Conservation (phyloP, 2,113 vertebrate species). For the Beaufortia kweichowensis region DNA sequence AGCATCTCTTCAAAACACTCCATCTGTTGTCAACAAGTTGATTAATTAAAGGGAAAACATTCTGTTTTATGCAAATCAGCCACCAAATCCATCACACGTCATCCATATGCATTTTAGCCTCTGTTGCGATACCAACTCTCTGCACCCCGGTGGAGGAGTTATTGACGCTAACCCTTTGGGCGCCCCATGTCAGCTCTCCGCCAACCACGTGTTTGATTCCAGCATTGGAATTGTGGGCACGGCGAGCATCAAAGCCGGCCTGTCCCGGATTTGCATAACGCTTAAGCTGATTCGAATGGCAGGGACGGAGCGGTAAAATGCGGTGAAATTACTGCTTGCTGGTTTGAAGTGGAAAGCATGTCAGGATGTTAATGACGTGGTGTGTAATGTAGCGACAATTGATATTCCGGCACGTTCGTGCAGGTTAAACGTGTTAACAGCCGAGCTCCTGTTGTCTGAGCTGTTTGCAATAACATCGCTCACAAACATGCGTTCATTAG, state of each 20-base stretch:
- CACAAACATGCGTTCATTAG: slow-evolving; percentile 55
- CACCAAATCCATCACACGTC: slow-evolving; percentile 39
- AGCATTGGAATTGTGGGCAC: slow-evolving; percentile 40
- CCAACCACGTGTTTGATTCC: slow-evolving; percentile 16
- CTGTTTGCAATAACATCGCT: slow-evolving; percentile 52
- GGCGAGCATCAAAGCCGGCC: slow-evolving; percentile 42
- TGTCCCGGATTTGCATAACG: slow-evolving; percentile 51
- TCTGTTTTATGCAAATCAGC: slow-evolving; percentile 44
- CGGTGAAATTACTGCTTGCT: slow-evolving; percentile 47
- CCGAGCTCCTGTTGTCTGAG: slow-evolving; percentile 33
- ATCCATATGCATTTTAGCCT: slow-evolving; percentile 40
- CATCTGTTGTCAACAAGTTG: slow-evolving; percentile 52
- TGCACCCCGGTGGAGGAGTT: slow-evolving; percentile 1
- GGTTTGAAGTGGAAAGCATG: slow-evolving; percentile 51
- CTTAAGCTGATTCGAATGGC: slow-evolving; percentile 41
- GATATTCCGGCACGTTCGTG: slow-evolving; percentile 46
- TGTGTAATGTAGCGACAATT: slow-evolving; percentile 42
- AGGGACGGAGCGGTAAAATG: slow-evolving; percentile 51
- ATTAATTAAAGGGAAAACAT: slow-evolving; percentile 51
- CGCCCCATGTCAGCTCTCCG: slow-evolving; percentile 8
- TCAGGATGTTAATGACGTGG: slow-evolving; percentile 54
- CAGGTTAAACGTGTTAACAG: slow-evolving; percentile 52
- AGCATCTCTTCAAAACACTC: slow-evolving; percentile 41
- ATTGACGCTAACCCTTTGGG: slow-evolving; percentile 34
- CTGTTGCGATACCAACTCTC: background rate